Evolutionary conservation across 2,797 vertebrate genomes (phyloP).

Genomic region (Spondyliosoma cantharus): DNA sequence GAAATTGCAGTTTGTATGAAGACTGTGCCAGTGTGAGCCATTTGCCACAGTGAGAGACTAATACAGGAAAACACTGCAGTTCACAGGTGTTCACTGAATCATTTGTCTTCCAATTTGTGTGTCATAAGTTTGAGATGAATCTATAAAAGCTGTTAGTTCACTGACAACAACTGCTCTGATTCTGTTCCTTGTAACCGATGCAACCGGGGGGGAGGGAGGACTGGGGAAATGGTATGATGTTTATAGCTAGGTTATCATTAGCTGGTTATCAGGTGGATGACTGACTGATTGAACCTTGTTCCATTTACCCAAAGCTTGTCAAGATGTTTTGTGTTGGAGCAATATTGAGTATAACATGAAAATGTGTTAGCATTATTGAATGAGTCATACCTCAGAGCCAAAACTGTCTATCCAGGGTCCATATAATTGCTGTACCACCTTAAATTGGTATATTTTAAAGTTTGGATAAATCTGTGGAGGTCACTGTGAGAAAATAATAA

Average conservation of each 20-base stretch:
- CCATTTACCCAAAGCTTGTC: neutral
- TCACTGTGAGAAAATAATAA: neutral
- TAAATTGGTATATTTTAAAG: neutral
- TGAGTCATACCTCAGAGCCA: constrained; percentile 2
- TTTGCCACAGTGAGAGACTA: constrained; percentile 4
- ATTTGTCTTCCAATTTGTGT: constrained; percentile 14
- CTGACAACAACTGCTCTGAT: neutral
- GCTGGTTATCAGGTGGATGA: no score
- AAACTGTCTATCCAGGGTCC: neutral
- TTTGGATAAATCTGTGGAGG: neutral
- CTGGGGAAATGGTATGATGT: neutral
- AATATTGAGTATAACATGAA: neutral
- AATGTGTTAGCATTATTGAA: neutral
- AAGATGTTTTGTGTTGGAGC: neutral
- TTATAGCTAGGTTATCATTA: neutral
- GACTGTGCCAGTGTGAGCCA: neutral
- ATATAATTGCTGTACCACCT: neutral
- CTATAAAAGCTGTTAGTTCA: neutral
- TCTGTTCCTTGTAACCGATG: neutral
- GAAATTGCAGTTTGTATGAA: neutral
- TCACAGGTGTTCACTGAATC: neutral
- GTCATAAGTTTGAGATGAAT: neutral
- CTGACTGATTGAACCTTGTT: neutral
- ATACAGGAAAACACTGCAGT: neutral
- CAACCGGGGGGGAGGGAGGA: no score